phyloP scores from a whole-genome alignment of 2,113 vertebrate species.

The Hymenochirus boettgeri region DNA sequence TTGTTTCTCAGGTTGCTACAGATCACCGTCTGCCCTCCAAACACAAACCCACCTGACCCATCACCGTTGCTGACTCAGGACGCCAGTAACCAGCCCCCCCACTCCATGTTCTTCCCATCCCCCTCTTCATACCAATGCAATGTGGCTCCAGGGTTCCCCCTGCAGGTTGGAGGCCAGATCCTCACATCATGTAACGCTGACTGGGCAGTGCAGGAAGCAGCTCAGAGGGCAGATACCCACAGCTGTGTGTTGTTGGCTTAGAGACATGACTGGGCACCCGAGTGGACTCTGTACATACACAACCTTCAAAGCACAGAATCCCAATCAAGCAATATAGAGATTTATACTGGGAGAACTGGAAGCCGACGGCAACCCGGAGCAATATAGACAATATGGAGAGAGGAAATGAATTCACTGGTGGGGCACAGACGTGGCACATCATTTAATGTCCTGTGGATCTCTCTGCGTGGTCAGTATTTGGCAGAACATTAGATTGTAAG shows the following conservation, averaged over 20 bases:
- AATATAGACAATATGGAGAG: no score
- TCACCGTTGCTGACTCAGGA: neutral
- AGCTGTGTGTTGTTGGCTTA: neutral
- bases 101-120: no score
- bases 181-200: neutral
- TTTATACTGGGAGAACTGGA: neutral
- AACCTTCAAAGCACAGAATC: neutral
- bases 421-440: no score
- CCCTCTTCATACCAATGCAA: neutral
- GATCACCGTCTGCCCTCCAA: neutral
- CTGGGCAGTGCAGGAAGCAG: no score
- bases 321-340: neutral
- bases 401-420: no score
- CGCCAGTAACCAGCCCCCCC: neutral
- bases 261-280: neutral
- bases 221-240: neutral
- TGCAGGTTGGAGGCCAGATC: neutral
- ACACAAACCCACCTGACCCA: neutral
- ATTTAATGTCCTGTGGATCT: neutral
- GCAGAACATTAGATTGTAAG: neutral
- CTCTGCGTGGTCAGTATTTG: neutral
- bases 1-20: slow-evolving; percentile 16
- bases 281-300: no score
- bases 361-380: no score
- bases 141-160: neutral